phyloP scores from a whole-genome alignment of 92 coral and sea anemone genomes.

The Siderastrea siderea region DNA sequence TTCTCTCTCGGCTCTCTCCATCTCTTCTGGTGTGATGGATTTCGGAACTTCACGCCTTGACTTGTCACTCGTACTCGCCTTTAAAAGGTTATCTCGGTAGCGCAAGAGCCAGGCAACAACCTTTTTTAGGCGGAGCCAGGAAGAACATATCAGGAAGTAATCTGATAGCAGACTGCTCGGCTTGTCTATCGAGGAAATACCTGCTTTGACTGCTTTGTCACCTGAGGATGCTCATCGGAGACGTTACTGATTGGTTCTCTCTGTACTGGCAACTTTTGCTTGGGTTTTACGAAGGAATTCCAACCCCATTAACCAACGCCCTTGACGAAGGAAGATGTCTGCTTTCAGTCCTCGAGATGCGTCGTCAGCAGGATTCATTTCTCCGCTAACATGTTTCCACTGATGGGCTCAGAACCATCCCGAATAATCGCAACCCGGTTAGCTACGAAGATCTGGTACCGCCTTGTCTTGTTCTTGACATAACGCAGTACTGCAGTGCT shows the following conservation, averaged over 20 bases:
- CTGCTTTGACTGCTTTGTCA: constrained; percentile 2
- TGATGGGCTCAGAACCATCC: constrained; percentile 12
- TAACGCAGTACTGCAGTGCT: no score
- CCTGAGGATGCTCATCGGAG: constrained; percentile 19
- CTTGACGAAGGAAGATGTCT: constrained; percentile 11
- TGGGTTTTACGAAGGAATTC: constrained; percentile 13
- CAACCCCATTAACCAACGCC: constrained; percentile 39
- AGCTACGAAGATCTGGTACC: constrained; percentile 52
- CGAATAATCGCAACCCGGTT: constrained; percentile 30
- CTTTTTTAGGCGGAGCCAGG: constrained; percentile 19
- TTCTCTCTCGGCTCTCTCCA: constrained; percentile 28
- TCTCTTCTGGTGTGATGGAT: constrained; percentile 8
- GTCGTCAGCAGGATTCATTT: constrained; percentile 32
- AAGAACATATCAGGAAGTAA: constrained; percentile 6
- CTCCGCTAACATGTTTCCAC: constrained; percentile 29
- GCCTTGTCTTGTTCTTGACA: background rate
- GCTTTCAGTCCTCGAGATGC: constrained; percentile 24
- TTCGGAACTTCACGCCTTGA: background rate
- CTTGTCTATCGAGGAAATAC: background rate
- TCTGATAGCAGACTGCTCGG: background rate
- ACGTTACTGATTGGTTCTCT: background rate
- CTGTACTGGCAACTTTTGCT: background rate
- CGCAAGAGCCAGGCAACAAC: constrained; percentile 41
- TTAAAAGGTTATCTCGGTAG: constrained; percentile 15
- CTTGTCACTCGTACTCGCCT: background rate